Percentiles rank a stretch among this genome's conserved stretches.
Evolutionary conservation across 2,888 invertebrate species (phyloP).

Genomic region (Zeuzera pyrina): DNA sequence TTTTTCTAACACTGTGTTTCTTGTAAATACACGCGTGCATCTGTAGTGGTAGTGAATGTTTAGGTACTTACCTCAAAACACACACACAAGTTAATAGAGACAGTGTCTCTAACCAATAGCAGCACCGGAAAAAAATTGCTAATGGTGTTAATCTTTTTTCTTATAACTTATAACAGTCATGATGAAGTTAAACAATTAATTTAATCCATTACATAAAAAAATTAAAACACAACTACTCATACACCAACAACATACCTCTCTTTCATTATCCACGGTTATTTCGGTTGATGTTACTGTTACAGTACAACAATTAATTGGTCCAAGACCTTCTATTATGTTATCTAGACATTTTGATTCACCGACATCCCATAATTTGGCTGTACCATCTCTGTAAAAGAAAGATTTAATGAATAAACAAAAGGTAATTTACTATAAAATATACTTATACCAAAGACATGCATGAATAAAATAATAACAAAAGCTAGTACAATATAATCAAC

Average conservation of each 20-base stretch:
- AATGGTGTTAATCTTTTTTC: not conserved
- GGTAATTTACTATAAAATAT: conserved; percentile 3
- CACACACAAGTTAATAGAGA: too few species aligned
- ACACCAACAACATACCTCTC: conserved; percentile 50
- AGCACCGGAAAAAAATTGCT: not conserved
- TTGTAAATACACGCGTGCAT: too few species aligned
- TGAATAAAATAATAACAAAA: not conserved
- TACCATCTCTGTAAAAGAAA: conserved; percentile 77
- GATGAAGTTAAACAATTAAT: too few species aligned
- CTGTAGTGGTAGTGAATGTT: too few species aligned
- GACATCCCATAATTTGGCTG: conserved; percentile 79
- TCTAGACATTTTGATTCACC: conserved; percentile 73
- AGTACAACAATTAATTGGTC: conserved; percentile 74
- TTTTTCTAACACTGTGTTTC: too few species aligned
- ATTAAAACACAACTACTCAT: too few species aligned
- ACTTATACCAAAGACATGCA: not conserved
- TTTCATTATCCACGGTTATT: conserved; percentile 41
- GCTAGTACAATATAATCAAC: not conserved
- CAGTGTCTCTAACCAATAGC: too few species aligned
- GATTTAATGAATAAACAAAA: conserved; percentile 7
- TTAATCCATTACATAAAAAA: too few species aligned
- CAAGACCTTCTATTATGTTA: conserved; percentile 62
- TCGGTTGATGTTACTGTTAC: conserved; percentile 43
- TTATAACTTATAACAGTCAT: too few species aligned
- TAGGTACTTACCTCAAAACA: not conserved